phyloP scores from a whole-genome alignment of 2,113 vertebrate species.

The Aramus guarauna region DNA sequence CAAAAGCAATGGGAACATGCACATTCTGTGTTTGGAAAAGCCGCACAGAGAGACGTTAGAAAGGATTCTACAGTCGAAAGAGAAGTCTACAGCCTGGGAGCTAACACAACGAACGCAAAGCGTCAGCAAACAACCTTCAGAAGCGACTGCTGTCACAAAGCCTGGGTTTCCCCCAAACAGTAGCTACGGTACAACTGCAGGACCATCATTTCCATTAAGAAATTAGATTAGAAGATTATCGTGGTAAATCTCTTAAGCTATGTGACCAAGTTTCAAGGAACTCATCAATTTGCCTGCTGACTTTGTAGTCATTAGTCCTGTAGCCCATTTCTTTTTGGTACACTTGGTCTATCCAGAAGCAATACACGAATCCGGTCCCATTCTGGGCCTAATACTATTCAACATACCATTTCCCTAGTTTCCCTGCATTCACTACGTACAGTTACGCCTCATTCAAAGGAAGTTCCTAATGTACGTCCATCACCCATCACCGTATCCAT shows the following conservation, averaged over 20 bases:
- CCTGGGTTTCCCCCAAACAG: not conserved
- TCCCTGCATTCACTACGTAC: not conserved
- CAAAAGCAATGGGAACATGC: not conserved
- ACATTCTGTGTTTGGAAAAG: not conserved
- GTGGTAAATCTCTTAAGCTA: not conserved
- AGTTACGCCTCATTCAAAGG: not conserved
- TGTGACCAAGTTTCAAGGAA: not conserved
- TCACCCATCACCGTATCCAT: accelerated
- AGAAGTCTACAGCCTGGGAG: not conserved
- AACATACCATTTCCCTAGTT: no score
- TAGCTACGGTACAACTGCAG: not conserved
- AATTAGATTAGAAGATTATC: accelerated
- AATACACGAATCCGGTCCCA: accelerated
- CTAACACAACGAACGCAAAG: accelerated
- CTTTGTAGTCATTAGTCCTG: not conserved
- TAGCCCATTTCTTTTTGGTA: not conserved
- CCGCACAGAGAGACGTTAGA: not conserved
- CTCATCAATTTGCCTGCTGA: accelerated
- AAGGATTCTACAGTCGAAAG: not conserved
- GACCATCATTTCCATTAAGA: not conserved
- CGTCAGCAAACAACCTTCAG: not conserved
- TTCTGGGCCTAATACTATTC: not conserved
- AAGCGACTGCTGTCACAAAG: not conserved
- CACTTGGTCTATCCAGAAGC: not conserved
- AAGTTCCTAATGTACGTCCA: accelerated